Conservation (phyloP, 2,888 invertebrate genomes). For the Oconnorella tubifera region DNA sequence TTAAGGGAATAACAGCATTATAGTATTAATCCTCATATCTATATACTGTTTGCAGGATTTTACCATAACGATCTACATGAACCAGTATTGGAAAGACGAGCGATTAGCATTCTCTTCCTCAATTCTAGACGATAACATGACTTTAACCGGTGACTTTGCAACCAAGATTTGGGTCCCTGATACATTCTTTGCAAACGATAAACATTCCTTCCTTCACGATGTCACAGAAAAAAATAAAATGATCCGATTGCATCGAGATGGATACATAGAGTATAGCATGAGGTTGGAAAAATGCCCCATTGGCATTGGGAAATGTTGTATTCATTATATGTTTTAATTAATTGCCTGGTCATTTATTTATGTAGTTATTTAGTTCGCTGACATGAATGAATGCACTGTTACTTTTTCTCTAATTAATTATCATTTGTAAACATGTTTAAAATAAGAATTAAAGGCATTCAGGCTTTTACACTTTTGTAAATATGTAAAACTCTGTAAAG, state of each 20-base stretch:
- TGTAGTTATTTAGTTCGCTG: too few relatives aligned
- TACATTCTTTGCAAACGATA: constrained; percentile 98
- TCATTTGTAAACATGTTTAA: too few relatives aligned
- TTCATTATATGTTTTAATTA: too few relatives aligned
- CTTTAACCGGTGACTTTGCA: constrained; percentile 92
- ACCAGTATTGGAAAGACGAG: constrained; percentile 99
- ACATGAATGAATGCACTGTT: too few relatives aligned
- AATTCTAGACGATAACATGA: constrained; percentile 75
- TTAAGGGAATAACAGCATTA: too few relatives aligned
- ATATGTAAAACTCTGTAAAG: too few relatives aligned
- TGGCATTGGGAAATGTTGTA: too few relatives aligned
- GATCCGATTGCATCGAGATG: constrained; percentile 87
- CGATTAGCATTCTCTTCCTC: constrained; percentile 71
- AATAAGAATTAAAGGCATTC: too few relatives aligned
- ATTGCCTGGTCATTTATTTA: too few relatives aligned
- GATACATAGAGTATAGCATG: constrained; percentile 96
- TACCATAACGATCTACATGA: constrained; percentile 95
- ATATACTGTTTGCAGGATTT: constrained; percentile 79
- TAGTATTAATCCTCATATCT: too few relatives aligned
- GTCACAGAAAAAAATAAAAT: constrained; percentile 97
- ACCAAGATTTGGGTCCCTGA: constrained; percentile 99
- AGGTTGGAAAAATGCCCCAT: constrained; percentile 62
- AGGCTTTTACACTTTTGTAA: too few relatives aligned
- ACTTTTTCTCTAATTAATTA: too few relatives aligned
- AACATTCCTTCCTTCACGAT: constrained; percentile 94